Evolutionary conservation across 64 coral and sea anemone species (phyloP).

Genomic region (Anthopleura sola): DNA sequence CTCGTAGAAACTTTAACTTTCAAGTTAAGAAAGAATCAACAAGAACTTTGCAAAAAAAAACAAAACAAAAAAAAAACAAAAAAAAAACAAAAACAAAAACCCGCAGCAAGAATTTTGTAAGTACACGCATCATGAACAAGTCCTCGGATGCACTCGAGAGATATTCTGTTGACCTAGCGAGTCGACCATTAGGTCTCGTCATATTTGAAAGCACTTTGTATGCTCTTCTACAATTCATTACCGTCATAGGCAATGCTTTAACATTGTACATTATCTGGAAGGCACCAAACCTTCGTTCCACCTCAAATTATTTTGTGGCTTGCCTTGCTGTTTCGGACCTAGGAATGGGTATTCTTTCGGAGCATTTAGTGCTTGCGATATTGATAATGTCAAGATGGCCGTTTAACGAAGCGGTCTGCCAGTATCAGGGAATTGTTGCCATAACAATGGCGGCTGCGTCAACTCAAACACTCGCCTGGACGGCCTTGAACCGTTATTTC

Average conservation of each 20-base stretch:
- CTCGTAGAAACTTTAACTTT: too few relatives aligned
- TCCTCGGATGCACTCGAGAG: background rate
- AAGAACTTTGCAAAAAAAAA: background rate
- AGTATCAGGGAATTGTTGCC: constrained; percentile 58
- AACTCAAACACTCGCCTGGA: constrained; percentile 62
- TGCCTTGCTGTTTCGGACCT: constrained; percentile 63
- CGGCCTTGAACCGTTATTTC: constrained; percentile 52
- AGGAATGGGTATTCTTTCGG: constrained; percentile 25
- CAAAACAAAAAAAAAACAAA: background rate
- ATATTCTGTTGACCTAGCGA: background rate
- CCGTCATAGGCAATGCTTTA: background rate
- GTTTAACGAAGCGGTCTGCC: constrained; percentile 43
- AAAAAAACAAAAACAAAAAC: too few relatives aligned
- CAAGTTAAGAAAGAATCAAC: too few relatives aligned
- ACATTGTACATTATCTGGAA: background rate
- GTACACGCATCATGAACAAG: background rate
- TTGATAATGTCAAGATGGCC: constrained; percentile 53
- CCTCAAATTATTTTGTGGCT: constrained; percentile 39
- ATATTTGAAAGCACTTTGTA: background rate
- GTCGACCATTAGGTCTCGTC: background rate
- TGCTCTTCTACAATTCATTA: background rate
- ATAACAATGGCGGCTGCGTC: constrained; percentile 38
- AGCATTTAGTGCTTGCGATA: constrained; percentile 18
- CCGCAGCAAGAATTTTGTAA: too few relatives aligned
- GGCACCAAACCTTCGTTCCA: background rate